phyloP scores from a whole-genome alignment of 2,113 vertebrate genomes.

The Gasterosteus aculeatus region DNA sequence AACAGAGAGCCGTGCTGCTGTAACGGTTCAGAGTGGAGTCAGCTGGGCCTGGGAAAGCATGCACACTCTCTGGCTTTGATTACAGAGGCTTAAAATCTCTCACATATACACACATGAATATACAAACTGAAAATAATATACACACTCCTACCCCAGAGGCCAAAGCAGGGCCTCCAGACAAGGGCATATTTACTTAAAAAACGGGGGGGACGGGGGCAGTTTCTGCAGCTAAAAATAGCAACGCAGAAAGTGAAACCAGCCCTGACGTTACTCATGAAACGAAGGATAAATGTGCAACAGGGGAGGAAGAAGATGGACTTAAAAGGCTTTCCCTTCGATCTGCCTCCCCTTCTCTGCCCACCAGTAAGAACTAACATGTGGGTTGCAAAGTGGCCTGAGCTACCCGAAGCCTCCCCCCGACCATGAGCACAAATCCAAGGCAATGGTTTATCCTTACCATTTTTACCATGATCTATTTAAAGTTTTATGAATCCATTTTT shows the following conservation, averaged over 20 bases:
- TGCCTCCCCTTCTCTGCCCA: not conserved
- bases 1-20: slow-evolving; percentile 32
- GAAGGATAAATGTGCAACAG: not conserved
- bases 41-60: slow-evolving; percentile 74
- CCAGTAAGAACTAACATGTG: not conserved
- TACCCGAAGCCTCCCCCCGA: not conserved
- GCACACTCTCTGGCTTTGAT: slow-evolving; percentile 66
- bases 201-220: slow-evolving; percentile 23
- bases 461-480: not conserved
- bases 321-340: not conserved
- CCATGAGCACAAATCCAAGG: not conserved
- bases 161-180: slow-evolving; percentile 43
- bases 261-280: slow-evolving; percentile 18
- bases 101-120: slow-evolving; percentile 36
- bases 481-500: not conserved
- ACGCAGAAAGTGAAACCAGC: slow-evolving; percentile 16
- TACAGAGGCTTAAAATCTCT: slow-evolving; percentile 66
- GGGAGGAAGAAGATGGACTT: slow-evolving; percentile 6
- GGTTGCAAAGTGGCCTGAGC: not conserved
- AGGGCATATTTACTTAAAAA: slow-evolving; percentile 47
- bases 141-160: slow-evolving; percentile 48
- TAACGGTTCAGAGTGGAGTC: slow-evolving; percentile 64
- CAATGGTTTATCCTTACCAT: not conserved
- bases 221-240: slow-evolving; percentile 70
- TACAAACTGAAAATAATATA: slow-evolving; percentile 38